phyloP scores from a whole-genome alignment of 2,888 invertebrate species.

The Tetrapedia diversipes region DNA sequence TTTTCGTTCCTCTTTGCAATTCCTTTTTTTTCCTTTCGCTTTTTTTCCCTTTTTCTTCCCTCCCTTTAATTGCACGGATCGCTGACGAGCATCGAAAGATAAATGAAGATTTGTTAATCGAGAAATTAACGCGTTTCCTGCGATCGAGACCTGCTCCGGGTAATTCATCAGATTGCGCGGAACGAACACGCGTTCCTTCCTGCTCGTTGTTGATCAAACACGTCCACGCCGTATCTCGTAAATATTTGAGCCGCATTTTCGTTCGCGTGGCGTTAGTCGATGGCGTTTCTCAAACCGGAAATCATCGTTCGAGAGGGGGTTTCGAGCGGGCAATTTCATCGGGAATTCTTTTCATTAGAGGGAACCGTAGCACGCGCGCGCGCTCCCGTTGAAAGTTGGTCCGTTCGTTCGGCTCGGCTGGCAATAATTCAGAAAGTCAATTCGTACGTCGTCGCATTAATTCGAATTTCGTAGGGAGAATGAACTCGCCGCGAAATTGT shows the following conservation, averaged over 20 bases:
- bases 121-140: conserved; percentile 33
- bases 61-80: conserved; percentile 30
- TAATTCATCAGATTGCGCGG: conserved; percentile 10
- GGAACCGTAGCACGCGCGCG: conserved; percentile 1
- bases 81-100: conserved; percentile 25
- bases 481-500: conserved; percentile 77
- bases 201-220: conserved; percentile 3
- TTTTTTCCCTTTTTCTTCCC: not conserved
- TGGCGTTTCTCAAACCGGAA: conserved; percentile 1
- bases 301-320: conserved; percentile 12
- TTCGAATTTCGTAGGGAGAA: conserved; percentile 74
- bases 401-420: conserved; percentile 45
- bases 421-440: conserved; percentile 63
- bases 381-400: conserved; percentile 28
- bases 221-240: conserved; percentile 1
- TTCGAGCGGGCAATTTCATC: conserved; percentile 20
- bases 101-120: conserved; percentile 49
- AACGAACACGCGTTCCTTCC: not conserved
- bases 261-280: not conserved
- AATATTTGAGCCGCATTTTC: not conserved
- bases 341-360: conserved; percentile 34
- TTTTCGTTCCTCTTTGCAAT: not conserved
- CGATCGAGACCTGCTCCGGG: not conserved
- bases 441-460: conserved; percentile 62
- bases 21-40: not conserved